These are phyloP conservation scores for Eulemur rubriventer DNA, from an alignment of 2,797 vertebrate genomes.

Conservation along the genomic window DNA sequence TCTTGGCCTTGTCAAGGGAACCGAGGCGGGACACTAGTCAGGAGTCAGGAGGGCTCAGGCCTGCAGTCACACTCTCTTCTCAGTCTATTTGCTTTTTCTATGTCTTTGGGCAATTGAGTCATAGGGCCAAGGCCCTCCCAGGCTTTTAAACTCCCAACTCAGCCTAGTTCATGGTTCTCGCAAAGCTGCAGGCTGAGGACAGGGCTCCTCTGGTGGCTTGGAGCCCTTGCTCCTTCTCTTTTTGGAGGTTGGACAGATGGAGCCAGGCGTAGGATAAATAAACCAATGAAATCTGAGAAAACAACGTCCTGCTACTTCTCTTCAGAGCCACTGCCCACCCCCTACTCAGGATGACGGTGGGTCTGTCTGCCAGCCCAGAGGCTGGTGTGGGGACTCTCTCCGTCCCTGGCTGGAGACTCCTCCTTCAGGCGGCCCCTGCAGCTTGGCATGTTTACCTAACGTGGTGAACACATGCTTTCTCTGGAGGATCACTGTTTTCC, in stretches of 20 bases:
- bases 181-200: conserved; percentile 23
- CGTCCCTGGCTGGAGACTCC: background rate
- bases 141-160: conserved; percentile 6
- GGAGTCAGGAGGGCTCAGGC: background rate
- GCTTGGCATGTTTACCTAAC: conserved; percentile 93
- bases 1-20: background rate
- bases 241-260: conserved; percentile 88
- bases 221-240: conserved; percentile 68
- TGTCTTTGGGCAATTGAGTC: background rate
- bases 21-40: background rate
- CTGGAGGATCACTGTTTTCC: conserved; percentile 93
- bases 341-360: conserved; percentile 77
- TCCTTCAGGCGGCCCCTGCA: conserved; percentile 65
- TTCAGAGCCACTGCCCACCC: conserved; percentile 79
- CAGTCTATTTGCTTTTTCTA: background rate
- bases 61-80: background rate
- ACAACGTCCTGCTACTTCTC: conserved; percentile 84
- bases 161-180: background rate
- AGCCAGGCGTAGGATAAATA: conserved; percentile 91
- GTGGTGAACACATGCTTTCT: conserved; percentile 97
- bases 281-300: conserved; percentile 93
- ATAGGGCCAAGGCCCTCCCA: background rate
- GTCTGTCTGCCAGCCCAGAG: conserved; percentile 26
- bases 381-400: background rate
- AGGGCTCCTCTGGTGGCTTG: conserved; percentile 81